Conservation (phyloP, 1,140 invertebrate genomes). For the Caenorhabditis tropicalis region DNA sequence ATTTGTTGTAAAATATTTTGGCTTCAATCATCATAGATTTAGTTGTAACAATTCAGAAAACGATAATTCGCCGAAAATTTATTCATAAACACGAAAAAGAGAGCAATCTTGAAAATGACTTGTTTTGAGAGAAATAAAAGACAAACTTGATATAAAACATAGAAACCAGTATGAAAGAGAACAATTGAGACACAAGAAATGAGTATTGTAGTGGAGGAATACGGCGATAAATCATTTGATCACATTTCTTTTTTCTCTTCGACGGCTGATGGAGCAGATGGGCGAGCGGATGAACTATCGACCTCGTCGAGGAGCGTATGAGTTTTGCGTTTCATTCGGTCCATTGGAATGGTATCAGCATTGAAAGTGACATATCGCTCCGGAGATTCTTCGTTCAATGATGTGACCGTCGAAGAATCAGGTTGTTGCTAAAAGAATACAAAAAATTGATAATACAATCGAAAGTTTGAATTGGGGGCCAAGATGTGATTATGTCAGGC, state of each 20-base stretch:
- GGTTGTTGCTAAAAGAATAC: background rate
- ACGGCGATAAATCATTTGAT: background rate
- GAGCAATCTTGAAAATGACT: background rate
- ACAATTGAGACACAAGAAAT: background rate
- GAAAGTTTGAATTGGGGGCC: background rate
- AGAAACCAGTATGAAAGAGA: constrained; percentile 13
- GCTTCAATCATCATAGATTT: no score
- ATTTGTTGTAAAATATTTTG: no score
- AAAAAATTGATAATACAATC: background rate
- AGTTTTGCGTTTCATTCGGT: background rate
- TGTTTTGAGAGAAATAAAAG: background rate
- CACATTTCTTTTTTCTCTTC: constrained; percentile 4
- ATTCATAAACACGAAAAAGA: background rate
- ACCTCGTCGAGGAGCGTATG: constrained; percentile 11
- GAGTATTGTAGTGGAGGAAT: background rate
- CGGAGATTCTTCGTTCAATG: background rate
- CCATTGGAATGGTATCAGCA: constrained; percentile 32
- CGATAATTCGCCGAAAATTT: background rate
- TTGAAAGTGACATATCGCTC: constrained; percentile 3
- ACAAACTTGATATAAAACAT: background rate
- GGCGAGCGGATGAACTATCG: background rate
- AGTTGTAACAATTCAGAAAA: background rate
- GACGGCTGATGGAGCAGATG: background rate
- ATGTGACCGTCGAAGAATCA: background rate
- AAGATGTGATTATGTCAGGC: background rate